Percentiles rank a stretch among this genome's conserved stretches.
Evolutionary conservation across 2,888 invertebrate genomes (phyloP).

Genomic region (Microctonus hyperodae): DNA sequence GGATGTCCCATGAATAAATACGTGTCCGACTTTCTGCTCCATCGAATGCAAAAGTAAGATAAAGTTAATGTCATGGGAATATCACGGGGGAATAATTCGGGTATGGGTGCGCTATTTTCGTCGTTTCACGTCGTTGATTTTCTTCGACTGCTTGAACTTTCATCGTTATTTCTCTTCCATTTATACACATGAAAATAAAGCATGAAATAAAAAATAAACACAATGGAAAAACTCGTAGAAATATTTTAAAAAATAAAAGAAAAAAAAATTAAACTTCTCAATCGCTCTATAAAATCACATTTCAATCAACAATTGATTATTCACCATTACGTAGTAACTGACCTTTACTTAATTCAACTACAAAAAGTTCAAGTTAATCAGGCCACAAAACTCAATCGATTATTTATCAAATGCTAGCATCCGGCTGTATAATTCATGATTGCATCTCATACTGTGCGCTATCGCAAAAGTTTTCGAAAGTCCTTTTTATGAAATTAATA

Average conservation of each 20-base stretch:
- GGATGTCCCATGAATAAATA: constrained; percentile 38
- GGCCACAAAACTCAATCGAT: constrained; percentile 33
- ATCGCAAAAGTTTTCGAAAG: not conserved
- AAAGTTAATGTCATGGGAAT: constrained; percentile 48
- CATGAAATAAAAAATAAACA: not conserved
- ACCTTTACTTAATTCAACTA: constrained; percentile 18
- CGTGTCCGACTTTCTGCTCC: constrained; percentile 45
- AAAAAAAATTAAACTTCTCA: not conserved
- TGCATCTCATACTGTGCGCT: not conserved
- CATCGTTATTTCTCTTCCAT: constrained; percentile 38
- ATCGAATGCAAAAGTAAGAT: constrained; percentile 47
- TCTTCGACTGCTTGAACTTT: constrained; percentile 44
- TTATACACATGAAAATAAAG: not conserved
- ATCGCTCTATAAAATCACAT: too few species aligned
- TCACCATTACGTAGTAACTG: constrained; percentile 14
- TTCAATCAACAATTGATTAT: constrained; percentile 6
- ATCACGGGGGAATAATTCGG: constrained; percentile 38
- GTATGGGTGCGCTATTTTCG: constrained; percentile 32
- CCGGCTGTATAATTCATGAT: not conserved
- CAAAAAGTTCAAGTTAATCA: constrained; percentile 32
- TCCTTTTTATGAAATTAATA: not conserved
- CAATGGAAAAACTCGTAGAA: not conserved
- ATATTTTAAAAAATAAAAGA: constrained; percentile 1
- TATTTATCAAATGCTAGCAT: constrained; percentile 26
- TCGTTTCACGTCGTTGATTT: constrained; percentile 44